Evolutionary conservation across 2,888 invertebrate species (phyloP).

Genomic region (Drosophila yooni): DNA sequence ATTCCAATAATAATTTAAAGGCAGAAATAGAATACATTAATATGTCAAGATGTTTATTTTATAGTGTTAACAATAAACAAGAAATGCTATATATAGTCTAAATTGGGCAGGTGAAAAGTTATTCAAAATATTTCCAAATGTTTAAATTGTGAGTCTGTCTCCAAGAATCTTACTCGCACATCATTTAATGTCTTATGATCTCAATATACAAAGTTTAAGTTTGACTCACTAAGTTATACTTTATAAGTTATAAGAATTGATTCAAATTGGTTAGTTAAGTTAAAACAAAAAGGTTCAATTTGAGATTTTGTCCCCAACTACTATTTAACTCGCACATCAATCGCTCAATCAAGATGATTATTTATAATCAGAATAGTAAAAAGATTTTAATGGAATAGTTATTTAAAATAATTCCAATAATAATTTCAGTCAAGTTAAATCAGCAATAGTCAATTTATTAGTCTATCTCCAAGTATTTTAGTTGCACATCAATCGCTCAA

Average conservation of each 20-base stretch:
- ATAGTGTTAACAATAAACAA: no score
- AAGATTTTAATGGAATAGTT: no score
- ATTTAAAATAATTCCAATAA: background rate
- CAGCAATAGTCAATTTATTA: background rate
- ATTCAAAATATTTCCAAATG: background rate
- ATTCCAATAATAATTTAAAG: background rate
- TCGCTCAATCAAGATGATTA: background rate
- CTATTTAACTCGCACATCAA: background rate
- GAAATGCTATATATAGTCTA: background rate
- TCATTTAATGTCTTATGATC: no score
- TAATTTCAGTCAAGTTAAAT: background rate
- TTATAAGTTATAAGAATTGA: no score
- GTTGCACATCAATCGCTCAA: constrained; percentile 9
- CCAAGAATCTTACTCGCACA: background rate
- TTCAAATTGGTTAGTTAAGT: no score
- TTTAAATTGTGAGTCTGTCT: background rate
- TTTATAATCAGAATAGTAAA: no score
- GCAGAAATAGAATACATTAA: background rate
- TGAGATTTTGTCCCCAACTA: no score
- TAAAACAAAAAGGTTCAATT: no score
- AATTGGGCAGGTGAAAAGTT: background rate
- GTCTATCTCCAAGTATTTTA: constrained; percentile 6
- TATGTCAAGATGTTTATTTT: background rate
- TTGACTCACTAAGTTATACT: no score
- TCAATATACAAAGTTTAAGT: no score